Evolutionary conservation across 2,797 vertebrate genomes (phyloP), one percentile per base, ranked within the genome.

Genomic region (Nyctalus aviator): DNA sequence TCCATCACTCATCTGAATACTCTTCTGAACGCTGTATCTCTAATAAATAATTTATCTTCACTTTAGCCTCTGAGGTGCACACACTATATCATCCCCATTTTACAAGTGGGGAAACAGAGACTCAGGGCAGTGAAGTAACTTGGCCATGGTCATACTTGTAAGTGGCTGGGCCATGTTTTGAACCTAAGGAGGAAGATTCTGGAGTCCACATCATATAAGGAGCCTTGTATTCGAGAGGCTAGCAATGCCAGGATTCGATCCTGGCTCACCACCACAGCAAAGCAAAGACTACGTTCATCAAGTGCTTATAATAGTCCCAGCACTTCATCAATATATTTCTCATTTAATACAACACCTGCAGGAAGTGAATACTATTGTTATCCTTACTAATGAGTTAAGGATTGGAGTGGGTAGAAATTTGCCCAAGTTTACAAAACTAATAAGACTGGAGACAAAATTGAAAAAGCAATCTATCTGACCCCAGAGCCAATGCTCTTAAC

Each of bases 381-480:
- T 69, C 18, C 46, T 81, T 72, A 75, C 23, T 92, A 75, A 91
- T 48, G 13, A 41, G 50, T 41, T 75, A 69, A 68, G 68, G 18
- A 41, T 89, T 25, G 77, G 6, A 75, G 25, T n/a, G 14, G 15
- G 8, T 64, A n/a, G 32, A 44, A 91, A 76, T 3, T 79, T 72
- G 14, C n/a, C 53, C 21, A 72, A 48, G 66, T 76, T 94, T 48
- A 84, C 13, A 75, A 85, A 85, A 90, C 41, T 50, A 93, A 2
- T 79, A 73, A 91, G 35, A 91, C 6, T 59, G 6, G 44, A 87
- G 23, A 68, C 44, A 66, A 71, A 71, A 66, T 76, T 72, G 57
- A 91, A 55, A 84, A 41, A 18, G 68, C 15, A 46, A 64, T 72
- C 11, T 83, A 21, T 79, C 35, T 77, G 83, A 81, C 10, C 35